A percentile compares a stretch with the other conserved stretches of the same genome.
phyloP scores from a whole-genome alignment of 2,888 invertebrate species.

The Macrophya annulata region DNA sequence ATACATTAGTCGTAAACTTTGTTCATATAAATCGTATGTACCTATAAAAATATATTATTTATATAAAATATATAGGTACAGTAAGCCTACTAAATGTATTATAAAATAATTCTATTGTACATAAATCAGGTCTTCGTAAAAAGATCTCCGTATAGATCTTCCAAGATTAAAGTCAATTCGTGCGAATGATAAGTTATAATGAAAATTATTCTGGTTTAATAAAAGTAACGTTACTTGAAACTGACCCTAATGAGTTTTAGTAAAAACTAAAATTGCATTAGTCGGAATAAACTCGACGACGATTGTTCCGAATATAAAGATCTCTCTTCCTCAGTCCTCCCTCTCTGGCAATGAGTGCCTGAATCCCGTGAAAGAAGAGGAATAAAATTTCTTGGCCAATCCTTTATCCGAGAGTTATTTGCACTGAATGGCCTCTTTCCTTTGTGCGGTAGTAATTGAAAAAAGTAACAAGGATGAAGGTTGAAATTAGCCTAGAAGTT shows the following conservation, averaged over 20 bases:
- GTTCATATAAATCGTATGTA: not conserved
- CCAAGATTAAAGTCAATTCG: constrained; percentile 4
- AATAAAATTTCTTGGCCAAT: constrained; percentile 42
- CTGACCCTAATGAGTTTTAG: constrained; percentile 32
- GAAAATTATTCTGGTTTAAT: constrained; percentile 22
- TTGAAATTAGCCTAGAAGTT: constrained; percentile 51
- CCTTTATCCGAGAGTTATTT: constrained; percentile 28
- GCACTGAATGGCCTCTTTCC: constrained; percentile 46
- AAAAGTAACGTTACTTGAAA: not conserved
- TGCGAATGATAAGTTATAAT: not conserved
- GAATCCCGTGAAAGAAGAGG: not conserved
- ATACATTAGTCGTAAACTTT: not conserved
- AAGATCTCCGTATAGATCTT: not conserved
- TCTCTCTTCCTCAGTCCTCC: not conserved
- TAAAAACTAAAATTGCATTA: constrained; percentile 34
- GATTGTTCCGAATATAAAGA: constrained; percentile 15
- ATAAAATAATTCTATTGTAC: constrained; percentile 22
- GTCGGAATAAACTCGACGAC: not conserved
- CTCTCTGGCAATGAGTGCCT: constrained; percentile 7
- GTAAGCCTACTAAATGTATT: not conserved
- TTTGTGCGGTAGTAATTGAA: constrained; percentile 44
- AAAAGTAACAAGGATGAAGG: constrained; percentile 42
- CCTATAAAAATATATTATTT: not conserved
- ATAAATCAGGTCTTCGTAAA: not conserved
- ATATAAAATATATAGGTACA: not conserved